A percentile compares a stretch with the other conserved stretches of the same genome.
These are phyloP conservation scores for Prunella himalayana DNA, from an alignment of 2,113 vertebrate genomes.

Conservation along the genomic window DNA sequence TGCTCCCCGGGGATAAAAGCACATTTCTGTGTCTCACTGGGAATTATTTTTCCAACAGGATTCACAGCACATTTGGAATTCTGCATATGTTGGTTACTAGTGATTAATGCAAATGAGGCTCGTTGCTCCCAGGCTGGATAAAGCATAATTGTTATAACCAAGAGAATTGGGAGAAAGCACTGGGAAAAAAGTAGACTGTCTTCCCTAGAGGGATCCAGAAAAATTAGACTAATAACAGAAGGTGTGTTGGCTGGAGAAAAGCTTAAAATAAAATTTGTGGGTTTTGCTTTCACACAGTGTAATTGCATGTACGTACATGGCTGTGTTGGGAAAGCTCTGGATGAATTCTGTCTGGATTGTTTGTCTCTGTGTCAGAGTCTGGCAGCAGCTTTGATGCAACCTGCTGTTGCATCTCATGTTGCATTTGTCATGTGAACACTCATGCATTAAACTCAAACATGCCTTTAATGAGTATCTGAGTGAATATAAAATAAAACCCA, in stretches of 20 bases:
- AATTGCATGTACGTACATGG: neutral
- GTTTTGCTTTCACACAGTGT: neutral
- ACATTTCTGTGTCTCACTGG: neutral
- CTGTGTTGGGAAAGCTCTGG: neutral
- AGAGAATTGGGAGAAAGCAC: neutral
- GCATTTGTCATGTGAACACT: neutral
- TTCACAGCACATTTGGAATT: neutral
- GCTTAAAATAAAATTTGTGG: neutral
- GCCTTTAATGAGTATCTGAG: neutral
- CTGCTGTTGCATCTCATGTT: neutral
- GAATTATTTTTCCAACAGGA: neutral
- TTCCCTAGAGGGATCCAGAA: neutral
- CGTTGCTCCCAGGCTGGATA: neutral
- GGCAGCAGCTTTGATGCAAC: neutral
- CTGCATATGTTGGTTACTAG: neutral
- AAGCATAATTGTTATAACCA: neutral
- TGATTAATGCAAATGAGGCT: neutral
- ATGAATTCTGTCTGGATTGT: neutral
- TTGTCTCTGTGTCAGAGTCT: neutral
- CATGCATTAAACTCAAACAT: neutral
- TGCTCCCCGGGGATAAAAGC: neutral
- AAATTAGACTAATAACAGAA: neutral
- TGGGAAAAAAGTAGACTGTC: neutral
- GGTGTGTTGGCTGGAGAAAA: neutral
- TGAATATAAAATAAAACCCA: neutral